Conservation (phyloP, 2,888 invertebrate genomes). For the Morpho deidamia region DNA sequence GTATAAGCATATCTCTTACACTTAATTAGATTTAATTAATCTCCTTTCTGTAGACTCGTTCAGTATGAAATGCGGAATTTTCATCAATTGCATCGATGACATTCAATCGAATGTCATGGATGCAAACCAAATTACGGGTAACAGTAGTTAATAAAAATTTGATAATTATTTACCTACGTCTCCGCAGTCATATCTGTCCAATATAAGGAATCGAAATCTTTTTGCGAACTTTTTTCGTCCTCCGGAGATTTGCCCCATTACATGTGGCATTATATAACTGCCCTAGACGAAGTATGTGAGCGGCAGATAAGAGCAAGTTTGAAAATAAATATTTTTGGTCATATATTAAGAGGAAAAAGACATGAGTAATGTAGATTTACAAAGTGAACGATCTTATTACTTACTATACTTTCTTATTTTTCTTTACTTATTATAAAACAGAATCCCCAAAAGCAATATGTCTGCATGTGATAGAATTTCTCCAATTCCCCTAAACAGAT, state of each 20-base stretch:
- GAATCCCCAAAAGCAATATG: no score
- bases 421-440: background rate
- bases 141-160: no score
- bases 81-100: no score
- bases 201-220: slow-evolving; percentile 5
- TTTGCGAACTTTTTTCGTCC: slow-evolving; percentile 5
- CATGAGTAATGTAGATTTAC: background rate
- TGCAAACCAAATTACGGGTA: no score
- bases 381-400: background rate
- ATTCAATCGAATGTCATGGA: no score
- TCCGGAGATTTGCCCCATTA: slow-evolving; percentile 14
- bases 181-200: background rate
- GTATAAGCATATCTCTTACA: no score
- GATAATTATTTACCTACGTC: no score
- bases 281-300: slow-evolving; percentile 8
- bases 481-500: no score
- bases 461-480: no score
- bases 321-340: slow-evolving; percentile 8
- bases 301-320: slow-evolving; percentile 11
- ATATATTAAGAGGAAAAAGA: background rate
- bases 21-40: no score
- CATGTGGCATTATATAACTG: slow-evolving; percentile 12
- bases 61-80: no score
- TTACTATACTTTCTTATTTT: background rate
- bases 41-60: no score